Evolutionary conservation across 2,888 invertebrate species (phyloP).

Genomic region (Romanomermis culicivorax): DNA sequence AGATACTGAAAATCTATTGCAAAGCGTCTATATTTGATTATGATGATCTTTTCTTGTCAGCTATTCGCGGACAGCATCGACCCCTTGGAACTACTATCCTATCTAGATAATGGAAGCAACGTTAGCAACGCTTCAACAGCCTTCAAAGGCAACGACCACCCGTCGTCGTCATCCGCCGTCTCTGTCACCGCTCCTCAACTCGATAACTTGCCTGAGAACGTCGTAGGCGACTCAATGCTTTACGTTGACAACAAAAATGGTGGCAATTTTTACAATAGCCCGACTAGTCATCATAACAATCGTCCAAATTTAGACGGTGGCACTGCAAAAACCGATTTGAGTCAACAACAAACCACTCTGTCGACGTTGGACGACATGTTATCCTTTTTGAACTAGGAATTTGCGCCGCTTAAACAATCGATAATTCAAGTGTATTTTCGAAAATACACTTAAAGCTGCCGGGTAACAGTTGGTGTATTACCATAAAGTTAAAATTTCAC

Average conservation of each 20-base stretch:
- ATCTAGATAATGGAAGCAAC: background rate
- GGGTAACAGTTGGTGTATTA: too few species aligned
- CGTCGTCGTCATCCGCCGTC: background rate
- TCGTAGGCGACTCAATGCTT: background rate
- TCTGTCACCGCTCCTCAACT: background rate
- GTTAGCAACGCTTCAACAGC: background rate
- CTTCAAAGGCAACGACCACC: background rate
- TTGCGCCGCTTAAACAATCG: too few species aligned
- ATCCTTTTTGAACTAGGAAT: background rate
- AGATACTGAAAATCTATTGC: background rate
- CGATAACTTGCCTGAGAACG: background rate
- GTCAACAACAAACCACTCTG: background rate
- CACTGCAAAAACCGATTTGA: background rate
- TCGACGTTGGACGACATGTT: background rate
- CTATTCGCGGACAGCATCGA: slow-evolving; percentile 2
- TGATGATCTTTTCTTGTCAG: background rate
- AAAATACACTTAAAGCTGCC: too few species aligned
- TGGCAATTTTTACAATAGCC: too few species aligned
- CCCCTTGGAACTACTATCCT: background rate
- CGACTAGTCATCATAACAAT: too few species aligned
- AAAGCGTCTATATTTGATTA: background rate
- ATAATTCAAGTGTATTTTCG: too few species aligned
- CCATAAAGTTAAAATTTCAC: too few species aligned
- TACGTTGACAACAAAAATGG: background rate
- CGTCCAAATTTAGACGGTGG: too few species aligned